Base-by-base conservation (phyloP, 2,888 invertebrate genomes). In the Amphipoea oculea region DNA sequence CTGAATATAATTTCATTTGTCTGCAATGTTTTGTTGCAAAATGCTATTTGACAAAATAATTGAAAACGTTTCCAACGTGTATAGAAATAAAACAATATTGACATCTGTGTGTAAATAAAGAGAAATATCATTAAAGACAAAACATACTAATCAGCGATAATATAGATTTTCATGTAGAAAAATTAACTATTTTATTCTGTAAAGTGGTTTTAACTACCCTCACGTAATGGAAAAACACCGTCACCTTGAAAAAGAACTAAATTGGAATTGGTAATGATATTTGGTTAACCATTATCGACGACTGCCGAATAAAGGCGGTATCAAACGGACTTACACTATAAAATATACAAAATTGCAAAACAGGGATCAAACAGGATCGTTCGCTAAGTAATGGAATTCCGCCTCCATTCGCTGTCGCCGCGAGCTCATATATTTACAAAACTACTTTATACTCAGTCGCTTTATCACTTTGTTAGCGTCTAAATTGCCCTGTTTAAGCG, bases 361-460 rank as follows among this genome's bases (percentile, higher is more conserved):
- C 88, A 92, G 90, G 90, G 90, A 89, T 91, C 86, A 88, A 90
- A 90, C 87, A 83, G 89, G 85, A 85, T 86, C 84, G 74, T 80
- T 85, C 79, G 77, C 82, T 83, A 85, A 83, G 86, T 89, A 89
- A 85, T 86, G 75, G 79, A 76, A 84, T 74, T 70, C 84, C 86
- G 84, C 89, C 90, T 89, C 84, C 85, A 88, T 87, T 87, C 90
- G 86, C 80, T 85, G 81, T 76, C 88, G 86, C 87, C 86, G 82
- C 79, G 83, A 73, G 78, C 80, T 79, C 90, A 87, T 90, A 90
- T 93, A 93, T 92, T 92, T 94, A 94, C 94, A 95, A 93, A 93
- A 94, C 94, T 95, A 94, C 91, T 92, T 90, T 93, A 95, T 96
- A 96, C 93, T 97, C 96, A 97, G 96, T 97, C 96, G 96, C 96